A percentile compares a stretch with the other conserved stretches of the same genome.
These are phyloP conservation scores for Chitala chitala DNA, from an alignment of 2,113 vertebrate genomes.

Conservation along the genomic window DNA sequence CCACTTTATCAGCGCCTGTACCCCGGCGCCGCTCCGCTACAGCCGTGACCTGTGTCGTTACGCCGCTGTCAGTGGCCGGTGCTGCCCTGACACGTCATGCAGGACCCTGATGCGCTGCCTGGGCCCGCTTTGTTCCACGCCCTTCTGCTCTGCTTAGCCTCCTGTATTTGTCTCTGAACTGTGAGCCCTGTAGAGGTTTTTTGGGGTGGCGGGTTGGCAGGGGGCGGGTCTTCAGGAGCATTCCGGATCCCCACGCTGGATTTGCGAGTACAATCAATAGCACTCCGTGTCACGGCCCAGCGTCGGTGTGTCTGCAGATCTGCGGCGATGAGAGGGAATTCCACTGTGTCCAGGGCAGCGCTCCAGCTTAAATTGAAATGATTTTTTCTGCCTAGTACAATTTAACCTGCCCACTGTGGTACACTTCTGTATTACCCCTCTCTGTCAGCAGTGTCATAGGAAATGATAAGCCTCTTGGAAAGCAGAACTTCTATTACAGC, in stretches of 20 bases:
- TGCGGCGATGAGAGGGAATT: constrained; percentile 24
- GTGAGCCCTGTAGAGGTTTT: too few relatives aligned
- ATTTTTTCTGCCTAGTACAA: constrained; percentile 51
- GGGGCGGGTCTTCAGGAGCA: too few relatives aligned
- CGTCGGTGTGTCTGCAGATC: not conserved
- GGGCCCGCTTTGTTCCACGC: too few relatives aligned
- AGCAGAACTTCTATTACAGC: constrained; percentile 43
- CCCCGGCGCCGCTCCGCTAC: constrained; percentile 21
- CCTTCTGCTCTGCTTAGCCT: too few relatives aligned
- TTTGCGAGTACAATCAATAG: not conserved
- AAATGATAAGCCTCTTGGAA: constrained; percentile 54
- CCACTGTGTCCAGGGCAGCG: constrained; percentile 41
- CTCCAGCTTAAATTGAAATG: constrained; percentile 54
- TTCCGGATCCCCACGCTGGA: not conserved
- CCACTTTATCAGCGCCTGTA: constrained; percentile 42
- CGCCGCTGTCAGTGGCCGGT: too few relatives aligned
- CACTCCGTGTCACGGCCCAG: not conserved
- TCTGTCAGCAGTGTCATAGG: constrained; percentile 56
- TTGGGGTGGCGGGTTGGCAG: not conserved
- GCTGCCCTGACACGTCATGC: too few relatives aligned
- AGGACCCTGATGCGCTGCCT: too few relatives aligned
- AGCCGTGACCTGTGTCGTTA: too few relatives aligned
- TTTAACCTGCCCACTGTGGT: constrained; percentile 57
- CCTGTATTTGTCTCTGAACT: too few relatives aligned
- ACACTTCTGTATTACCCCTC: constrained; percentile 52